Evolutionary conservation across 1,140 invertebrate genomes (phyloP).

Genomic region (Trachymyrmex septentrionalis): DNA sequence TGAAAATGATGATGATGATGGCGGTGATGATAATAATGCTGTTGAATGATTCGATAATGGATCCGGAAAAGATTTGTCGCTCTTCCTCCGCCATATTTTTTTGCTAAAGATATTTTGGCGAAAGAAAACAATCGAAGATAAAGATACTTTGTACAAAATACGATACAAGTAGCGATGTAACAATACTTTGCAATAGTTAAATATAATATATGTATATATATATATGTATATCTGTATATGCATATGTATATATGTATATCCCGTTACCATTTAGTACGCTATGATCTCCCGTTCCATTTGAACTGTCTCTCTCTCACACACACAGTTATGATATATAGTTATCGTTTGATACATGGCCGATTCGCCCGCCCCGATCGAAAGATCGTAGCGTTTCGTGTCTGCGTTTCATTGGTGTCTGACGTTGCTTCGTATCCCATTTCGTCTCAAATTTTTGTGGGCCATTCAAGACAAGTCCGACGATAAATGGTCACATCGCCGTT

Average conservation of each 20-base stretch:
- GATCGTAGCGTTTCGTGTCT: constrained; percentile 33
- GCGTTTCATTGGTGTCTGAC: constrained; percentile 31
- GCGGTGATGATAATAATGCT: neutral
- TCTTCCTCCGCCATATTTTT: constrained; percentile 62
- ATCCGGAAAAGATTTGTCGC: constrained; percentile 64
- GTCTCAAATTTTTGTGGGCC: constrained; percentile 23
- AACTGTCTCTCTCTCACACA: neutral
- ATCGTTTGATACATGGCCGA: constrained; percentile 33
- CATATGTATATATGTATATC: constrained; percentile 71
- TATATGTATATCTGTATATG: constrained; percentile 62
- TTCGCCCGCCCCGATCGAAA: constrained; percentile 14
- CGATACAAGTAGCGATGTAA: constrained; percentile 86
- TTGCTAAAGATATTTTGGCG: constrained; percentile 77
- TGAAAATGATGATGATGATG: neutral
- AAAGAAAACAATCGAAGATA: constrained; percentile 82
- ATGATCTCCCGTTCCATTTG: constrained; percentile 48
- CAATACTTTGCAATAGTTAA: constrained; percentile 86
- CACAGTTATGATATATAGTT: constrained; percentile 48
- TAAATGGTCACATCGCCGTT: neutral
- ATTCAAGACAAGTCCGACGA: constrained; percentile 5
- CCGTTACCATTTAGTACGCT: constrained; percentile 62
- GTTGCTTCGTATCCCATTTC: neutral
- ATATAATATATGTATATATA: constrained; percentile 67
- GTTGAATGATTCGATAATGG: constrained; percentile 4
- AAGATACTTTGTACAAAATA: constrained; percentile 86